phyloP scores from a whole-genome alignment of 35 echinoderm and acorn worm genomes.

The Stichopus chloronotus region DNA sequence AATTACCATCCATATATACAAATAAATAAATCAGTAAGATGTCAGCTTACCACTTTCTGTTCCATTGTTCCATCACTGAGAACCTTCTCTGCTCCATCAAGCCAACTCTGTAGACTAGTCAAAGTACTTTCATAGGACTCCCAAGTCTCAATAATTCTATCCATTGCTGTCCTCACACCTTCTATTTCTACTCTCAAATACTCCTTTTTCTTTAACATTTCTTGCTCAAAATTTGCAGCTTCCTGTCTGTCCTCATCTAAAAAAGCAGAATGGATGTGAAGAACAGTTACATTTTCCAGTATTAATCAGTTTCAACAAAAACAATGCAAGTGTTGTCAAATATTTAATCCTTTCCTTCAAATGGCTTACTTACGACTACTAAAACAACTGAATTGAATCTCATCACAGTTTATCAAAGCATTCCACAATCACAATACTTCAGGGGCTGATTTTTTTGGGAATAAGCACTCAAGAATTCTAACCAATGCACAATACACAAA shows the following conservation, averaged over 20 bases:
- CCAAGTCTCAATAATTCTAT: conserved; percentile 83
- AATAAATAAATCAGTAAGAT: too few species aligned
- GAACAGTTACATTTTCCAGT: background rate
- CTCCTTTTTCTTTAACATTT: conserved; percentile 82
- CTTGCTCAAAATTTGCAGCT: conserved; percentile 67
- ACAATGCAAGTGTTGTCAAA: too few species aligned
- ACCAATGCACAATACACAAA: too few species aligned
- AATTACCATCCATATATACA: too few species aligned
- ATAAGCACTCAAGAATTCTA: too few species aligned
- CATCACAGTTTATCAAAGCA: too few species aligned
- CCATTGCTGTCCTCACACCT: conserved; percentile 75
- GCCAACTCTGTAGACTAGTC: conserved; percentile 71
- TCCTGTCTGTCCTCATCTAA: conserved; percentile 73
- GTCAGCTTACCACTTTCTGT: conserved; percentile 68
- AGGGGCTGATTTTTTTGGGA: too few species aligned
- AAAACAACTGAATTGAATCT: too few species aligned
- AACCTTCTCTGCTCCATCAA: conserved; percentile 78
- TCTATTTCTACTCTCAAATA: conserved; percentile 84
- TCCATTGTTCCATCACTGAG: conserved; percentile 42
- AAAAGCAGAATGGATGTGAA: background rate
- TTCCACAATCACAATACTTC: too few species aligned
- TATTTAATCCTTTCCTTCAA: too few species aligned
- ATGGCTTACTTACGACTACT: too few species aligned
- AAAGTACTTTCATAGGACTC: conserved; percentile 68
- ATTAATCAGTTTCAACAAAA: background rate